Percentiles rank a stretch among this genome's conserved stretches.
Conservation (phyloP, 2,113 vertebrate species). For the Illadopsis cleaveri region DNA sequence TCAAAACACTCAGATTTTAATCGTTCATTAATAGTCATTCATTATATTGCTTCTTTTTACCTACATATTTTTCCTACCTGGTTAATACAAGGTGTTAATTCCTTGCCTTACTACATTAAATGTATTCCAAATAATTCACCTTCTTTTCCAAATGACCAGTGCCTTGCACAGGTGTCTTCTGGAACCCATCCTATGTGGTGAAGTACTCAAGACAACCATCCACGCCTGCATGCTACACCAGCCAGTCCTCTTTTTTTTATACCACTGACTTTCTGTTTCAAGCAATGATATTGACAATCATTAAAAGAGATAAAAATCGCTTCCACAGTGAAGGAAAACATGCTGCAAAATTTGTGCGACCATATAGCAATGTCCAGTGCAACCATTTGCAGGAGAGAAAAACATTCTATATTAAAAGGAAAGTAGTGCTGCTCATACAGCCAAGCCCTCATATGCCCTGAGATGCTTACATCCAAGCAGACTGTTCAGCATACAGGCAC, state of each 20-base stretch:
- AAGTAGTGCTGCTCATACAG: not conserved
- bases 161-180: not conserved
- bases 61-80: not conserved
- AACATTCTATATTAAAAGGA: not conserved
- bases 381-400: not conserved
- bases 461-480: not conserved
- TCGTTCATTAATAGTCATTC: not conserved
- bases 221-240: not conserved
- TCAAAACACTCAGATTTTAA: not conserved
- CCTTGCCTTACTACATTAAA: not conserved
- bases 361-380: not conserved
- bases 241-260: not conserved
- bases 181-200: not conserved
- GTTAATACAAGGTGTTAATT: not conserved
- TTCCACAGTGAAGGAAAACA: not conserved
- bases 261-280: not conserved
- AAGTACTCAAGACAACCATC: not conserved
- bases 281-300: not conserved
- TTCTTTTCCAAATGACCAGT: not conserved
- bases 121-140: not conserved
- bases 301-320: not conserved
- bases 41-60: not conserved
- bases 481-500: not conserved
- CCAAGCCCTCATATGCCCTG: not conserved
- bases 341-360: not conserved